Evolutionary conservation across 53 echinoderm and acorn worm species (phyloP).

Genomic region (Luidia sarsii): DNA sequence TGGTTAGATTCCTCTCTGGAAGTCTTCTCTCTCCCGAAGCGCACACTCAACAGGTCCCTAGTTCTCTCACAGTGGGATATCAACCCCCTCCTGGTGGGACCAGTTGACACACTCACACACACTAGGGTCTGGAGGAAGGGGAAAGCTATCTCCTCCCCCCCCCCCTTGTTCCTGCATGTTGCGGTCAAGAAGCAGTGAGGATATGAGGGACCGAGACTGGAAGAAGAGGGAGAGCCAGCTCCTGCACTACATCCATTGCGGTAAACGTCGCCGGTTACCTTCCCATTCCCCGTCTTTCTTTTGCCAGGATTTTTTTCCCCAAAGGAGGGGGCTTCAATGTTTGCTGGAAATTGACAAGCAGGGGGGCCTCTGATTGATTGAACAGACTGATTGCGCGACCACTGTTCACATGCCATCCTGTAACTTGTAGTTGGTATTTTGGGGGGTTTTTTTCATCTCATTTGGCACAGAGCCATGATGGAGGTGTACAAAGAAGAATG

Average conservation of each 20-base stretch:
- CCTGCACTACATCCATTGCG: constrained; percentile 25
- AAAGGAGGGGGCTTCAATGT: not conserved
- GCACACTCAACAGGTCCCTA: too few species aligned
- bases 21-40: too few species aligned
- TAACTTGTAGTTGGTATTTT: not conserved
- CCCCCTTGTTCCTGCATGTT: constrained; percentile 53
- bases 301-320: not conserved
- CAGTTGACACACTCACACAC: too few species aligned
- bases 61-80: too few species aligned
- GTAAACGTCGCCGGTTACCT: constrained; percentile 23
- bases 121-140: too few species aligned
- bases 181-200: constrained; percentile 27
- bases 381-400: not conserved
- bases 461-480: too few species aligned
- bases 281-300: not conserved
- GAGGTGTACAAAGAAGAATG: too few species aligned
- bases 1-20: too few species aligned
- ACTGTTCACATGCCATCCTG: too few species aligned
- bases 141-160: too few species aligned
- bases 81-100: too few species aligned
- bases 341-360: not conserved
- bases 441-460: too few species aligned
- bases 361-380: not conserved
- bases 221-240: constrained; percentile 42
- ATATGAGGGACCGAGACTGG: constrained; percentile 40